A percentile compares a stretch with the other conserved stretches of the same genome.
These are phyloP conservation scores for Drosophila arawakana DNA, from an alignment of 1,140 invertebrate genomes.

Conservation along the genomic window DNA sequence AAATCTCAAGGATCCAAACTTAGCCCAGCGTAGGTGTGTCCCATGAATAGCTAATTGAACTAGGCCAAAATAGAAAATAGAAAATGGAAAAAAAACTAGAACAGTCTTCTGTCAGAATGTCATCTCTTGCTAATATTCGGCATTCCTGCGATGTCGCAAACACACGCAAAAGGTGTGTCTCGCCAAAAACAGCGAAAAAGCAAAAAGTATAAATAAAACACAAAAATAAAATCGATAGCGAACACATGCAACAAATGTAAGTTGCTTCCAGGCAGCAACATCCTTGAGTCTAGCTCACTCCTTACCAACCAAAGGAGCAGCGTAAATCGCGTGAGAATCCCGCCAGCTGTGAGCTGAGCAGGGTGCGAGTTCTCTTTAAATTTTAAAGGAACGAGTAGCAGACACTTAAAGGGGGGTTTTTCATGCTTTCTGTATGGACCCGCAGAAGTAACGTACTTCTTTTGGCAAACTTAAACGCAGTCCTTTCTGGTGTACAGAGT, in stretches of 20 bases:
- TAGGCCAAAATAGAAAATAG: neutral
- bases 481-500: too few species aligned
- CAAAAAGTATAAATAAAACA: too few species aligned
- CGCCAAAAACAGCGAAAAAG: neutral
- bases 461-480: too few species aligned
- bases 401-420: too few species aligned
- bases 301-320: slow-evolving; percentile 9
- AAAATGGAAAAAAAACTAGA: slow-evolving; percentile 1
- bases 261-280: neutral
- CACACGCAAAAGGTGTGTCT: slow-evolving; percentile 21
- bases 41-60: slow-evolving; percentile 16
- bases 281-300: slow-evolving; percentile 16
- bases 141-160: neutral
- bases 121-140: slow-evolving; percentile 13
- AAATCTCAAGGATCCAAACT: slow-evolving; percentile 20
- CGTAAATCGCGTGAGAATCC: slow-evolving; percentile 48
- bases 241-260: slow-evolving; percentile 9
- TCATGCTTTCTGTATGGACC: too few species aligned
- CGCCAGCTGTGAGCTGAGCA: slow-evolving; percentile 12
- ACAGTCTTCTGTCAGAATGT: slow-evolving; percentile 8
- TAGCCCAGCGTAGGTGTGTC: neutral
- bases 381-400: neutral
- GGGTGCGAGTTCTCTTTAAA: slow-evolving; percentile 22
- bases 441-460: too few species aligned
- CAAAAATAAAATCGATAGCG: slow-evolving; percentile 31